phyloP scores from a whole-genome alignment of 2,797 vertebrate species.

The Silurus aristotelis region DNA sequence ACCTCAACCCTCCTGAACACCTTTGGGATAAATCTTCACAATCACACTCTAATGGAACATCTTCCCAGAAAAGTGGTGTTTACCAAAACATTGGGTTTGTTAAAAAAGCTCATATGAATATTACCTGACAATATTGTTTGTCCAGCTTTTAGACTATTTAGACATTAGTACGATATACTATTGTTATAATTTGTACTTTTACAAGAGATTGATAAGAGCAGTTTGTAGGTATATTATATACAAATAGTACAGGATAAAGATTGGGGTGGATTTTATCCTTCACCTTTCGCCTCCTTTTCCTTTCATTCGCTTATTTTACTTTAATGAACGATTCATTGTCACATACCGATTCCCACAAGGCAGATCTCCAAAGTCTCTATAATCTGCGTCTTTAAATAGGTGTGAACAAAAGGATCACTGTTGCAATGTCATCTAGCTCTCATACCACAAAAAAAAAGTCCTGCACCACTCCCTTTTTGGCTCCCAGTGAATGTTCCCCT shows the following conservation, averaged over 20 bases:
- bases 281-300: not conserved
- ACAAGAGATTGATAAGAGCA: not conserved
- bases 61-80: too few relatives aligned
- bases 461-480: conserved; percentile 87
- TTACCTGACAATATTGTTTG: not conserved
- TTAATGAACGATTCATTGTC: not conserved
- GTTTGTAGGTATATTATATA: not conserved
- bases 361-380: conserved; percentile 51
- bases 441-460: conserved; percentile 75
- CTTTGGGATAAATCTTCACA: too few relatives aligned
- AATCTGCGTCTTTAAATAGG: conserved; percentile 70
- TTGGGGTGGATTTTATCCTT: not conserved
- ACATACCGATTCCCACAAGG: conserved; percentile 40
- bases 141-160: not conserved
- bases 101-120: too few relatives aligned
- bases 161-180: not conserved
- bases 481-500: conserved; percentile 90
- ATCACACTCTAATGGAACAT: too few relatives aligned
- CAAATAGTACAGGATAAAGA: not conserved
- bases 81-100: too few relatives aligned
- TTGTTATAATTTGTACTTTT: not conserved
- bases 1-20: too few relatives aligned
- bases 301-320: not conserved
- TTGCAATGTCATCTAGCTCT: conserved; percentile 86
- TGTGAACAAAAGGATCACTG: conserved; percentile 91